Base-by-base conservation (phyloP, 2,888 invertebrate genomes). In the Pinctada fucata region DNA sequence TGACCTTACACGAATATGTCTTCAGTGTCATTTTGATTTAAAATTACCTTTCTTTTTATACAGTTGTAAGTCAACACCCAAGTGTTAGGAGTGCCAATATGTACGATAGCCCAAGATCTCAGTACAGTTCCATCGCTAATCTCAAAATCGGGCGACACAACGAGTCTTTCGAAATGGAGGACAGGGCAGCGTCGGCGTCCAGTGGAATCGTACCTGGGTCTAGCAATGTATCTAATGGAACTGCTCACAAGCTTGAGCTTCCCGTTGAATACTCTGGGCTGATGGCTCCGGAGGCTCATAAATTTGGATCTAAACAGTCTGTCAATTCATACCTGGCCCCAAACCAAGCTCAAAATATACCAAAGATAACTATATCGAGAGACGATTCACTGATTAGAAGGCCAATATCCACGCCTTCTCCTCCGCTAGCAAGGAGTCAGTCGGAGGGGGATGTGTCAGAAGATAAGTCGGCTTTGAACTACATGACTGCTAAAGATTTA, bases 401-500 rank as follows among this genome's bases (percentile, higher is more conserved):
- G 10, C n/a, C 10, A 3, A 10, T 31, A 10, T 3, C 2, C 2
- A 10, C 3, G 3, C 45, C 67, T 3, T 45, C 67, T 2, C 63
- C 58, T 3, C 16, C 51, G 13, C 13, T 52, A 3, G 51, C 52
- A 49, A 51, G 68, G 52, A 10, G 45, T 48, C 52, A 16, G 6
- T 75, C 75, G 1, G 69, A 51, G 4, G 63, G 65, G 10, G 50
- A 75, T 8, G n/a, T 70, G 13, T 5, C 63, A 16, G 31, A 48
- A 10, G 6, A 65, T 63, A 31, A 67, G 45, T 31, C 72, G 5
- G 13, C 52, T 48, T 63, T 85, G 10, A 85, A 78, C 47, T 86
- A 86, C 58, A 63, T 85, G 4, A 79, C 82, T 31, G 82, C 84
- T 16, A 82, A 81, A 72, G 84, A 86, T 70, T 76, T 86, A 58